Evolutionary conservation across 2,113 vertebrate species (phyloP), one percentile per base, ranked within the genome.

Genomic region (Megaleporinus macrocephalus): DNA sequence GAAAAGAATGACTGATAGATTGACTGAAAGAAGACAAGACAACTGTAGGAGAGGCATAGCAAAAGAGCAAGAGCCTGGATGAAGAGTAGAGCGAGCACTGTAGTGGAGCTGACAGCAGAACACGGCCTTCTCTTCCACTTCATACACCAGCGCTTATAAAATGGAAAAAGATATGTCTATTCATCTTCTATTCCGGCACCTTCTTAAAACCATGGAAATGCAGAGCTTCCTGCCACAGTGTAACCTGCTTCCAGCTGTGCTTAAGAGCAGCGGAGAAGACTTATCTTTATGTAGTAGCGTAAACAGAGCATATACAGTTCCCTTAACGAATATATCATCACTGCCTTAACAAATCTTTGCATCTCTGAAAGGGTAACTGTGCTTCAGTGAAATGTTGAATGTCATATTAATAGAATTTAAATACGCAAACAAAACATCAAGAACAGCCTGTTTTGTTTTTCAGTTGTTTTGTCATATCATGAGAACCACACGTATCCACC

Each of bases 21-120:
- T 59, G 62, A 61, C 41, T 27, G 47, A 83, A 24, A 82, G 36
- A 26, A 72, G n/a, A 71, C 30, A 12, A 5, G 20, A 36, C 49
- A 2, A 55, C 7, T 59, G 27, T 27, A 44, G 20, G 10, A 41
- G 30, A 65, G 20, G 18, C 33, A 20, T 47, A 78, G 62, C 12
- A 55, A 72, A 72, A 24, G 18, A 79, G 2, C 1, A 33, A 65
- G 29, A 66, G 33, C 30, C 20, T 3, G 30, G 16, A 12, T 22
- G 66, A 44, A 3, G 9, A n/a, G 18, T 26, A 9, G 20, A 41
- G 66, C 0, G 66, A 41, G n/a, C 10, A 12, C 66, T 24, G 66
- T 41, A 69, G 22, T 36, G 29, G 27, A 53, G 16, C 44, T 53
- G 6, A 70, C 66, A 44, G 66, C 66, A n/a, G 22, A 29, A 33